phyloP scores from a whole-genome alignment of 2,888 invertebrate species.

The Hedya salicella region DNA sequence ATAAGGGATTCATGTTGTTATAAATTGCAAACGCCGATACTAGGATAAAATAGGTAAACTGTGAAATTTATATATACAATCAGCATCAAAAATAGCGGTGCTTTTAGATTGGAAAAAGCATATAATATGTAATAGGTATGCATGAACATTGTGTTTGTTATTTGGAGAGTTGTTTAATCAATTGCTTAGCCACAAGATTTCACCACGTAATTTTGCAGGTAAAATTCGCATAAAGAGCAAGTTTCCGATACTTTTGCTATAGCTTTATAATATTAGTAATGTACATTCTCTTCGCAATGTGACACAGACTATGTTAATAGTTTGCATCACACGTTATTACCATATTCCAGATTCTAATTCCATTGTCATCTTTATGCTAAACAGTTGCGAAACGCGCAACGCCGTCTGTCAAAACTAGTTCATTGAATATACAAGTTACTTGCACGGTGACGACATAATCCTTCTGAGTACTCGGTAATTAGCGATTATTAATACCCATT shows the following conservation, averaged over 20 bases:
- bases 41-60: too few species aligned
- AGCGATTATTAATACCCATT: conserved; percentile 41
- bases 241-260: too few species aligned
- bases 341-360: conserved; percentile 39
- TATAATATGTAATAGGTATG: too few species aligned
- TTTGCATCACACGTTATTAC: conserved; percentile 34
- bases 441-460: conserved; percentile 44
- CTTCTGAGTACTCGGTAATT: conserved; percentile 38
- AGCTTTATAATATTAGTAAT: too few species aligned
- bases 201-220: too few species aligned
- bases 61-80: neutral
- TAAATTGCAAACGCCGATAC: neutral
- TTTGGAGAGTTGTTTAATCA: too few species aligned
- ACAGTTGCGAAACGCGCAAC: conserved; percentile 31
- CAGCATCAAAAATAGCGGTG: neutral
- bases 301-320: conserved; percentile 32
- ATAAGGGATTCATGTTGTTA: neutral
- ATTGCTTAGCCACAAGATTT: too few species aligned
- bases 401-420: conserved; percentile 38
- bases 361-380: conserved; percentile 41
- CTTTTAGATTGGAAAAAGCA: neutral
- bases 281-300: conserved; percentile 1
- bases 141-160: too few species aligned
- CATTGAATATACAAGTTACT: conserved; percentile 21
- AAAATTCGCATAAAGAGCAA: too few species aligned